These are phyloP conservation scores for Acleris literana DNA, from an alignment of 2,888 invertebrate genomes.

Conservation along the genomic window DNA sequence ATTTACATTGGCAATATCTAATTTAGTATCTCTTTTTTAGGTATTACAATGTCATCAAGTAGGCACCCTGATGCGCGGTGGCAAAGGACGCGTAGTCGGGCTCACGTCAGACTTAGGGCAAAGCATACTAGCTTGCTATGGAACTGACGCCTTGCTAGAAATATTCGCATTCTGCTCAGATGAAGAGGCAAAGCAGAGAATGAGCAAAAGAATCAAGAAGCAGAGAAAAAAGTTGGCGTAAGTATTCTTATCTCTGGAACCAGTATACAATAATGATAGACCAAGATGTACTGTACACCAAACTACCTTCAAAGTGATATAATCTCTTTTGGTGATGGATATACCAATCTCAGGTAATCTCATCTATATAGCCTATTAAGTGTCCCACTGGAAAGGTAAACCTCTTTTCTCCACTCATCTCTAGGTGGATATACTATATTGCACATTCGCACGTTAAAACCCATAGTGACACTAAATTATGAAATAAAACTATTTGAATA, in stretches of 20 bases:
- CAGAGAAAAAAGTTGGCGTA: constrained; percentile 84
- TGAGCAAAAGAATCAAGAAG: constrained; percentile 91
- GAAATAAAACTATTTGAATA: no score
- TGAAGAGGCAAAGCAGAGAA: constrained; percentile 87
- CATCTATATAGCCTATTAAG: no score
- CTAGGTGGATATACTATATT: no score
- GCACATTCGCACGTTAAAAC: no score
- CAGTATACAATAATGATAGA: no score
- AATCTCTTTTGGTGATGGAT: no score
- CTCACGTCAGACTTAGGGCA: constrained; percentile 89
- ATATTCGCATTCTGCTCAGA: constrained; percentile 91
- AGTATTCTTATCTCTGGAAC: constrained; percentile 42
- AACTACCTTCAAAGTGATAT: no score
- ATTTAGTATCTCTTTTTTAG: constrained; percentile 47
- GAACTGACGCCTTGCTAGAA: constrained; percentile 91
- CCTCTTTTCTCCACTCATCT: no score
- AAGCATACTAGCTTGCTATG: constrained; percentile 91
- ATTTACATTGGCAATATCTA: not conserved
- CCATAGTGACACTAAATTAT: no score
- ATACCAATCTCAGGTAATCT: no score
- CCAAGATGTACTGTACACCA: no score
- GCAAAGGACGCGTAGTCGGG: constrained; percentile 90
- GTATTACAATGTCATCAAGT: constrained; percentile 88
- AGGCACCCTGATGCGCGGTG: constrained; percentile 91
- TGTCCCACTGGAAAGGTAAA: no score